A percentile compares a stretch with the other conserved stretches of the same genome.
Evolutionary conservation across 2,888 invertebrate species (phyloP).

Genomic region (Aphelenchoides bicaudatus): DNA sequence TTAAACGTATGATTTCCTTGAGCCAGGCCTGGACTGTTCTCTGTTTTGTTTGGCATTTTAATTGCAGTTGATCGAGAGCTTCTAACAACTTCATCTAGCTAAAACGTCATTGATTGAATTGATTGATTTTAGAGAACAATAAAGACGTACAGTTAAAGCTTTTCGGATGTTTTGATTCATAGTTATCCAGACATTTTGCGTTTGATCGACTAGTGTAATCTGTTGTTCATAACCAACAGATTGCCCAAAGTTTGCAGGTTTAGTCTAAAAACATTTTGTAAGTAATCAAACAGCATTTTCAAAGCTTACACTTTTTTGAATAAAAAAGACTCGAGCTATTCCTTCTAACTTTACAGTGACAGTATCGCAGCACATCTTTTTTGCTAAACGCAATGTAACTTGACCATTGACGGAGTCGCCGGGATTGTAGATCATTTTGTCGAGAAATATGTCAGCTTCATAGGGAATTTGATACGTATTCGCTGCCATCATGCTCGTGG

Average conservation of each 20-base stretch:
- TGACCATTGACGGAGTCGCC: conserved; percentile 29
- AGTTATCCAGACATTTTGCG: conserved; percentile 19
- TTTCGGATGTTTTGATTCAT: neutral
- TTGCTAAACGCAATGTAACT: conserved; percentile 19
- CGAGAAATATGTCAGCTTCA: conserved; percentile 19
- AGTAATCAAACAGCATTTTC: neutral
- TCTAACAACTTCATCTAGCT: conserved; percentile 25
- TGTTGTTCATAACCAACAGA: conserved; percentile 23
- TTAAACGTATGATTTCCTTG: conserved; percentile 26
- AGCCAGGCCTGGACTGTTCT: conserved; percentile 21
- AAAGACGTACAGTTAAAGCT: too few species aligned
- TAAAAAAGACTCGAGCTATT: conserved; percentile 33
- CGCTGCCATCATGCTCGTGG: too few species aligned
- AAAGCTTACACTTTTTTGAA: conserved; percentile 24
- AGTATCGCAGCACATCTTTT: conserved; percentile 25
- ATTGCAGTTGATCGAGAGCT: conserved; percentile 26
- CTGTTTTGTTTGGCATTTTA: conserved; percentile 8
- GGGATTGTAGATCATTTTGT: conserved; percentile 34
- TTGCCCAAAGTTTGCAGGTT: conserved; percentile 24
- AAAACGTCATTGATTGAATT: conserved; percentile 16
- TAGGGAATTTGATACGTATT: neutral
- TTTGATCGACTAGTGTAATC: conserved; percentile 20
- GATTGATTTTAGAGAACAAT: conserved; percentile 2
- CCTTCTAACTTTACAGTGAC: conserved; percentile 29
- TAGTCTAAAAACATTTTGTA: conserved; percentile 19